Evolutionary conservation across 1,140 invertebrate species (phyloP), one percentile per base, ranked within the genome.

Genomic region (Drosophila sproati): DNA sequence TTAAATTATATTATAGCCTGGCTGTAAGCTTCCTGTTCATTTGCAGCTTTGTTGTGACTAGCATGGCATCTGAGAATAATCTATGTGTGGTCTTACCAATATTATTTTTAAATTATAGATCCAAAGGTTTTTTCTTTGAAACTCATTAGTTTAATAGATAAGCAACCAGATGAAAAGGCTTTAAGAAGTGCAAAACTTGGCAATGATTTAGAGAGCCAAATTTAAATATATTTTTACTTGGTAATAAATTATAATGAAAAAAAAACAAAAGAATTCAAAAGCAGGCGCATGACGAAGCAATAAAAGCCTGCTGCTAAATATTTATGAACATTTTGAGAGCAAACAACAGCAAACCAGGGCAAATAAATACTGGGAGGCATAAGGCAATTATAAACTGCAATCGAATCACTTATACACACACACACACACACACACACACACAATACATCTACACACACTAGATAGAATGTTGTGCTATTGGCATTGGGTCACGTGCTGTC

Each of bases 341-440:
- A 82, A 78, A 67, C 50, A 78, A 70, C 50, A 78, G 69, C 79
- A 67, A 78, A 82, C 80, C 69, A 69, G 72, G 63, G 64, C 75
- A 75, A 82, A 82, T 82, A 82, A 82, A 78, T 75, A 62, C 79
- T 68, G 54, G 50, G 50, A 78, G 74, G 69, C 74, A 82, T 78
- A 70, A 73, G 50, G 62, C 59, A 82, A 82, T 82, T 75, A 82
- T 82, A 70, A 74, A 78, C 34, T 82, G 75, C 80, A 82, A 82
- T 82, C 75, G 80, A 82, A 82, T 72, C 80, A 76, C 55, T 78
- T 62, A 63, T 68, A 64, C 7, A 10, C 78, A 80, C 41, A 80
- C 57, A 74, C 47, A 77, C 45, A n/a, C n/a, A n/a, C n/a, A n/a
- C 12, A 12, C 12, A 12, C 12, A 12, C 12, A 50, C 20, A 61